phyloP scores from a whole-genome alignment of 1,140 invertebrate genomes.

The Hestina assimilis region DNA sequence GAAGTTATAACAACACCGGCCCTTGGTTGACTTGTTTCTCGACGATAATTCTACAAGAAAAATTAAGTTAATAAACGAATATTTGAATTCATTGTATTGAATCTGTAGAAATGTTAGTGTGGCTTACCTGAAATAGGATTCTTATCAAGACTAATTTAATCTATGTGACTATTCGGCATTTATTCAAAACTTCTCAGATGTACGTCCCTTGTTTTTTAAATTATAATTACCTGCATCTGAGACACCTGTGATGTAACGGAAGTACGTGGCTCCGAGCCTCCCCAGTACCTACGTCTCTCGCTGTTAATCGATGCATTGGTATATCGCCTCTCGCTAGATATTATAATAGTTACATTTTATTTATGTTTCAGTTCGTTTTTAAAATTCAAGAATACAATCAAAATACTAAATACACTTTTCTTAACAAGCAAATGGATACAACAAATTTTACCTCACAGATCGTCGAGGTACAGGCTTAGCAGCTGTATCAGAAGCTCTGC shows the following conservation, averaged over 20 bases:
- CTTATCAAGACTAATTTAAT: no score
- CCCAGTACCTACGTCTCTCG: slow-evolving; percentile 67
- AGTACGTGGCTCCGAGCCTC: slow-evolving; percentile 76
- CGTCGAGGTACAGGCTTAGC: slow-evolving; percentile 39
- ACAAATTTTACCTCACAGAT: slow-evolving; percentile 54
- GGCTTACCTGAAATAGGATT: no score
- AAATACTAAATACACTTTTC: no score
- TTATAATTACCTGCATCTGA: slow-evolving; percentile 60
- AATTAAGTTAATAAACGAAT: slow-evolving; percentile 8
- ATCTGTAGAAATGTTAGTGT: no score
- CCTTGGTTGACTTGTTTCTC: slow-evolving; percentile 79
- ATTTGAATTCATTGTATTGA: no score
- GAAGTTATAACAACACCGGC: slow-evolving; percentile 96
- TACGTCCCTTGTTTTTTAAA: no score
- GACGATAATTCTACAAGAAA: slow-evolving; percentile 68
- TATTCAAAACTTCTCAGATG: no score
- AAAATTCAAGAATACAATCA: background rate
- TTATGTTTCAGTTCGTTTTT: background rate
- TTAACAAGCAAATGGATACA: no score
- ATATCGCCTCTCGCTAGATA: slow-evolving; percentile 54
- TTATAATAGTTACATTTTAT: no score
- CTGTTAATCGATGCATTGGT: slow-evolving; percentile 66
- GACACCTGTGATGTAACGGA: slow-evolving; percentile 69
- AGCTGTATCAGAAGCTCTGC: slow-evolving; percentile 55
- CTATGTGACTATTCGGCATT: no score